These are phyloP conservation scores for Podabrus alpinus DNA, from an alignment of 2,888 invertebrate genomes.

Conservation along the genomic window DNA sequence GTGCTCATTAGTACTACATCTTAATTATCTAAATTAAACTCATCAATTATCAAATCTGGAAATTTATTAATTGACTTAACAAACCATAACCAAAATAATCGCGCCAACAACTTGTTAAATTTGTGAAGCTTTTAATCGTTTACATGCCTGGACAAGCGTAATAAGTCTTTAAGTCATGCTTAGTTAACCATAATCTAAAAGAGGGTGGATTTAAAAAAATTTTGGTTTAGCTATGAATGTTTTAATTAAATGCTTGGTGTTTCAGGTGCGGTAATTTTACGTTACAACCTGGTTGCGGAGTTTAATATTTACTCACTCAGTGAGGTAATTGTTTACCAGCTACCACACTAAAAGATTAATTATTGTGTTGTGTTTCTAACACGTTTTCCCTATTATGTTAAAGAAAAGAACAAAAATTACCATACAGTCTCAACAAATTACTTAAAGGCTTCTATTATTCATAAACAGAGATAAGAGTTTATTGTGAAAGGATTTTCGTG, in stretches of 20 bases:
- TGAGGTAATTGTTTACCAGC: neutral
- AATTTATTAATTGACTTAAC: slow-evolving; percentile 32
- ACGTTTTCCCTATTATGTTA: neutral
- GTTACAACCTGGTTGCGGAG: neutral
- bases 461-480: neutral
- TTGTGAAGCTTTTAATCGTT: slow-evolving; percentile 32
- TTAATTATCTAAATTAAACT: slow-evolving; percentile 12
- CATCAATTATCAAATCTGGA: slow-evolving; percentile 20
- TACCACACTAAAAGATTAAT: neutral
- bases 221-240: neutral
- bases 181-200: slow-evolving; percentile 33
- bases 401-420: neutral
- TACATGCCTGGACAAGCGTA: slow-evolving; percentile 37
- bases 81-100: slow-evolving; percentile 31
- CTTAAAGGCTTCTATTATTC: neutral
- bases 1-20: neutral
- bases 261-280: no score
- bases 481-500: slow-evolving; percentile 20
- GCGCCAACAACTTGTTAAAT: slow-evolving; percentile 35
- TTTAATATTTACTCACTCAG: neutral
- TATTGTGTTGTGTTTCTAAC: neutral
- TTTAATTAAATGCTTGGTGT: neutral
- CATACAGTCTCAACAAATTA: neutral
- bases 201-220: slow-evolving; percentile 17
- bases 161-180: slow-evolving; percentile 39